Evolutionary conservation across 92 coral and sea anemone species (phyloP), one percentile per base, ranked within the genome.

Genomic region (Hydrozoanthus gracilis): DNA sequence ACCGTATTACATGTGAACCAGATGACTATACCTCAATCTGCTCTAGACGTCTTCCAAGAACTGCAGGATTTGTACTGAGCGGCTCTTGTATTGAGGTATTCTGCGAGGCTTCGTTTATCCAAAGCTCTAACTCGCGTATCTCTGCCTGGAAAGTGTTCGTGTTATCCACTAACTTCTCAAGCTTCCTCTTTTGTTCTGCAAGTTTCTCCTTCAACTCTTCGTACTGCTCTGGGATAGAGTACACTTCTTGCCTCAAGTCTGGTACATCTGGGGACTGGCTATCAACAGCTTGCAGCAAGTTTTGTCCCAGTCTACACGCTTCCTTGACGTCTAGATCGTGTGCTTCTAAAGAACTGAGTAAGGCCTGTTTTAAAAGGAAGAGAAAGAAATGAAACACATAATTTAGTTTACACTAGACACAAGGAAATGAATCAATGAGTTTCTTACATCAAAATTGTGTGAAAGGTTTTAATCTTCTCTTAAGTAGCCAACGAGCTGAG

Each of bases 101-200:
- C 78, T 92, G 93, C 8, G 93, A 78, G 35, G 94, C 94, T 88
- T 92, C 95, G 71, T 85, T 93, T 46, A 94, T 92, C 98, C 98
- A 94, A 79, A 91, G 84, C 76, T 91, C 94, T 13, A 94, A 89
- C 51, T 94, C 94, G 52, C 86, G 87, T 76, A 94, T 92, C 85
- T 90, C 91, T 6, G 77, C 79, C 51, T 94, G 85, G 79, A 94
- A 92, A 20, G 86, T 49, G 18, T 87, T 58, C 46, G 90, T 76
- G 71, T 92, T 75, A 17, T 66, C 90, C 62, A 91, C 77, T 18
- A 91, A 89, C 87, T 83, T 88, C 83, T 94, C 89, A 54, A 94
- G 92, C 64, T 86, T 87, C 39, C 70, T 76, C 83, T 92, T 91
- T 84, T 92, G 98, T 70, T 92, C 95, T 62, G 88, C 90, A 17